Base-by-base conservation (phyloP, 2,888 invertebrate species). In the Philaethria dido region DNA sequence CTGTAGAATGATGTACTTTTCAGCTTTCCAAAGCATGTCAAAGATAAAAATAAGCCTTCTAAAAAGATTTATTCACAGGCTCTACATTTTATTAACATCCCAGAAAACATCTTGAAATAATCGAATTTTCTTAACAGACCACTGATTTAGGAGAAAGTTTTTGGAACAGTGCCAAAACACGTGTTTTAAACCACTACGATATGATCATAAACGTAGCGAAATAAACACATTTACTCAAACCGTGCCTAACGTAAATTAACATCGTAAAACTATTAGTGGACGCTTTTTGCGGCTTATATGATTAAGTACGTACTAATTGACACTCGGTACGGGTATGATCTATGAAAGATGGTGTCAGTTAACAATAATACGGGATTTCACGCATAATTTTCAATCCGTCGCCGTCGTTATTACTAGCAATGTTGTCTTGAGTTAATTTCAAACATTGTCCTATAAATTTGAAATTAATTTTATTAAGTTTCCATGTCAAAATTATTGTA, bases 161-260 rank as follows among this genome's bases (percentile, higher is more conserved):
- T 86, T 91, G 91, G 89, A 84, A 69, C 70, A 64, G 68, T 71
- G 87, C 90, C 90, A 90, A 85, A 77, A 77, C 74, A 81, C 74
- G 80, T 79, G 81, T 82, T 78, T 78, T 77, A 78, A 33, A 52
- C 77, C 78, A 78, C 78, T 77, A 77, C 78, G 81, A 83, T 85
- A 86, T 81, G 76, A 80, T 78, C 76, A 76, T 78, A 77, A 78
- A 83, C 82, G 82, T 80, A 83, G 78, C 74, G 74, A 83, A 83
- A 86, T 86, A 84, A 84, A 84, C 82, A 83, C 78, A 77, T 81
- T 80, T 79, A 77, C 75, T 75, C 75, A 77, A 77, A 77, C 72
- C 73, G 69, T 76, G 70, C 79, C 77, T 76, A 76, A 80, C 77
- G 80, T 81, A 79, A 82, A 83, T 81, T 82, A 81, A 75, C 76